Conservation (phyloP, 2,888 invertebrate genomes). For the Cheilosia soror region DNA sequence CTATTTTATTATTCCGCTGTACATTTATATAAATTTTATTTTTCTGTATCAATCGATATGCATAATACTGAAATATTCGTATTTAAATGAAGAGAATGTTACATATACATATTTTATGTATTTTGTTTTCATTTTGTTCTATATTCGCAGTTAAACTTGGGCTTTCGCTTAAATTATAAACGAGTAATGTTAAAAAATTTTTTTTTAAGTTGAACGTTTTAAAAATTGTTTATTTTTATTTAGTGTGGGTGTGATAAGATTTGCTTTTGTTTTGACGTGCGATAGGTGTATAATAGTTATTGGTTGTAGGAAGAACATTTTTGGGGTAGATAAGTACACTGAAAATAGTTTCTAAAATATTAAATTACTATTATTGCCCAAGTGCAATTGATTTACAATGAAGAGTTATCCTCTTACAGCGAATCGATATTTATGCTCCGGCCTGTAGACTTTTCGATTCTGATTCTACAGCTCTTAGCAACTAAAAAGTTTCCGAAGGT, state of each 20-base stretch:
- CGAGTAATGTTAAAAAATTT: constrained; percentile 79
- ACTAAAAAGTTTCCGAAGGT: too few relatives aligned
- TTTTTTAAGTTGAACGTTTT: constrained; percentile 1
- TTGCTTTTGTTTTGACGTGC: background rate
- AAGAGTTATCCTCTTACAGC: too few relatives aligned
- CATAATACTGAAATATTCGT: constrained; percentile 14
- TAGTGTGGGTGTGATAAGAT: constrained; percentile 23
- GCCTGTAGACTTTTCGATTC: too few relatives aligned
- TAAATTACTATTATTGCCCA: too few relatives aligned
- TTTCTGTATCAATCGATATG: constrained; percentile 11
- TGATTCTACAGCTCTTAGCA: too few relatives aligned
- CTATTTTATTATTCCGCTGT: background rate
- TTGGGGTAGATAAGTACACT: too few relatives aligned
- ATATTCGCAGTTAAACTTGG: constrained; percentile 81
- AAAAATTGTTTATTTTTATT: background rate
- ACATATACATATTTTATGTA: constrained; percentile 51
- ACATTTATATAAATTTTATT: constrained; percentile 11
- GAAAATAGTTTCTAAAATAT: too few relatives aligned
- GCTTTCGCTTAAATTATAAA: constrained; percentile 83
- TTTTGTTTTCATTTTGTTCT: constrained; percentile 56
- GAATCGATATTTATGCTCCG: too few relatives aligned
- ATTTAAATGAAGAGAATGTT: constrained; percentile 39
- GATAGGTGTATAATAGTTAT: too few relatives aligned
- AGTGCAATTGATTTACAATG: too few relatives aligned
- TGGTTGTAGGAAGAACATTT: too few relatives aligned